Percentiles rank a stretch among this genome's conserved stretches.
Evolutionary conservation across 2,113 vertebrate genomes (phyloP).

Genomic region (Pan paniscus): DNA sequence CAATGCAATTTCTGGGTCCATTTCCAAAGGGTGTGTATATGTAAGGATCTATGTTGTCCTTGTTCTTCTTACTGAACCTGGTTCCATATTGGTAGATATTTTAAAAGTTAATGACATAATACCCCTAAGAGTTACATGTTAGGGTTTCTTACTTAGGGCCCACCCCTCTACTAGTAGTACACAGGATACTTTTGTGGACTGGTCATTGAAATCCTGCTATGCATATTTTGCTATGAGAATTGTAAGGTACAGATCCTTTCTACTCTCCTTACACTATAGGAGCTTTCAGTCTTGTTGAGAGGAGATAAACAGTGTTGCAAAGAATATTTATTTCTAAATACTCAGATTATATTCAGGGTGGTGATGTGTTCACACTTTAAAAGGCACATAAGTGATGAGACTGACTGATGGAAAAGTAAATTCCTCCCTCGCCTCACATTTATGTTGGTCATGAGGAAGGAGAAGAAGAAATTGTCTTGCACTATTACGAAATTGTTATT

Average conservation of each 20-base stretch:
- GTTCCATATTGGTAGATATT: neutral
- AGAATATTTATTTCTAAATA: neutral
- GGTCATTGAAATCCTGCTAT: neutral
- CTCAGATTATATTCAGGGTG: neutral
- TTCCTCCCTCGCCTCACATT: neutral
- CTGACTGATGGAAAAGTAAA: neutral
- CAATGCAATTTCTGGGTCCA: constrained; percentile 89
- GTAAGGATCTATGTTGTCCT: constrained; percentile 80
- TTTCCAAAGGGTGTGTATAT: constrained; percentile 87
- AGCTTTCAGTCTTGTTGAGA: neutral
- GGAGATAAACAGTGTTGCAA: neutral
- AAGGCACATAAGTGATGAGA: neutral
- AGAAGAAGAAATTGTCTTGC: neutral
- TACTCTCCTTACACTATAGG: rapidly evolving
- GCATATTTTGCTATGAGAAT: neutral
- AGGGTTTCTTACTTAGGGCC: neutral
- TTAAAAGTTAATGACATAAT: neutral
- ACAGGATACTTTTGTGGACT: neutral
- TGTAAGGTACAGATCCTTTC: neutral
- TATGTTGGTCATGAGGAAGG: neutral
- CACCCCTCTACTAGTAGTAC: neutral
- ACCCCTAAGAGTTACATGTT: neutral
- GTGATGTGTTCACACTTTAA: neutral
- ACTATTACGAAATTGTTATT: neutral
- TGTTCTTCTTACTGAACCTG: constrained; percentile 88